Evolutionary conservation across 2,797 vertebrate species (phyloP).

Genomic region (Phoebastria nigripes): DNA sequence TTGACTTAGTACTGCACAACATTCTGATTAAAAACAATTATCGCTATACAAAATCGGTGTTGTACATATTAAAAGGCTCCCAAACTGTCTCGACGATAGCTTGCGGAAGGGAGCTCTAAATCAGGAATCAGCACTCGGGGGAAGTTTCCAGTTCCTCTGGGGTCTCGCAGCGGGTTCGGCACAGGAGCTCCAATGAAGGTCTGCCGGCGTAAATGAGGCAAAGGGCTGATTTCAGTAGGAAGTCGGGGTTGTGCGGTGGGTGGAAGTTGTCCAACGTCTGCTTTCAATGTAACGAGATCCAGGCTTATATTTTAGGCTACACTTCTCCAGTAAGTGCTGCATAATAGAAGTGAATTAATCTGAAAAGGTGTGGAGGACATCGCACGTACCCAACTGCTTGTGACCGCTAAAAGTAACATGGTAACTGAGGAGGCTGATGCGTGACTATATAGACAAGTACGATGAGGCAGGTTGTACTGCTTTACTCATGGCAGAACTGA

Average conservation of each 20-base stretch:
- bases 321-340: neutral
- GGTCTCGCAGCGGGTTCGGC: accelerated
- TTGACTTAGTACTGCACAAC: slow-evolving; percentile 47
- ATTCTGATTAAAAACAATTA: slow-evolving; percentile 57
- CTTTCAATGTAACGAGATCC: neutral
- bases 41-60: neutral
- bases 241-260: accelerated
- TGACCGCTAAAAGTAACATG: accelerated
- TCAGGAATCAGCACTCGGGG: accelerated
- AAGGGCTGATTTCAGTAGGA: neutral
- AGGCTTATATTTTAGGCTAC: neutral
- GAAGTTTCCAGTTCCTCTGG: neutral
- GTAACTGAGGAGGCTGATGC: neutral
- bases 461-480: neutral
- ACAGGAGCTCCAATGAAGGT: accelerated
- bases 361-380: neutral
- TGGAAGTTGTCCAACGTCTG: accelerated
- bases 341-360: neutral
- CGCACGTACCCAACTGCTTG: accelerated
- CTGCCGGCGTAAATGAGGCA: neutral
- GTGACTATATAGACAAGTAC: accelerated
- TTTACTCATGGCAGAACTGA: neutral
- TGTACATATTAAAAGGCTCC: neutral
- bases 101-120: neutral
- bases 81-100: neutral